Conservation (phyloP, 2,888 invertebrate genomes). For the Plagodis dolabraria region DNA sequence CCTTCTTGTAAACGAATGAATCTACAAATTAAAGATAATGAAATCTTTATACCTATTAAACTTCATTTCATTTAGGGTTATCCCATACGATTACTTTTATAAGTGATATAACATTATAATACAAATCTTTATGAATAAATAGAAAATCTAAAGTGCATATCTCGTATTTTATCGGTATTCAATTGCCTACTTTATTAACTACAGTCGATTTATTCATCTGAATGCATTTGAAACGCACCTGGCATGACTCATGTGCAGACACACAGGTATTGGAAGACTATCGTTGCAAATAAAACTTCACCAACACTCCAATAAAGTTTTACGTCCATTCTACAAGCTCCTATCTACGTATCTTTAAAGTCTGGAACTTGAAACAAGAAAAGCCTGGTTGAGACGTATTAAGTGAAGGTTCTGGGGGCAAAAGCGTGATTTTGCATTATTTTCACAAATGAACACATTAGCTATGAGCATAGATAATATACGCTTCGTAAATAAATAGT, state of each 20-base stretch:
- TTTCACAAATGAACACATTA: no score
- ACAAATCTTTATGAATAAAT: no score
- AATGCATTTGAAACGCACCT: constrained; percentile 18
- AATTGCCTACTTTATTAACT: background rate
- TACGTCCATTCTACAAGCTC: constrained; percentile 33
- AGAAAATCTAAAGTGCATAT: no score
- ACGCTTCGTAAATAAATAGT: no score
- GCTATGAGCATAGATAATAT: no score
- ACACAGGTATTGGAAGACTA: constrained; percentile 22
- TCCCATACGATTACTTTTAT: no score
- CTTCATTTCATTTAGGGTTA: no score
- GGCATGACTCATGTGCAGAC: constrained; percentile 19
- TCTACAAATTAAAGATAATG: no score
- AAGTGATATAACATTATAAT: no score
- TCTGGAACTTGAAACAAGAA: constrained; percentile 21
- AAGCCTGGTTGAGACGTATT: constrained; percentile 23
- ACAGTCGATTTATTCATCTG: background rate
- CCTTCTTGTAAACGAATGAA: no score
- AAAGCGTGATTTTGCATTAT: background rate
- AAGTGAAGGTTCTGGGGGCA: constrained; percentile 10
- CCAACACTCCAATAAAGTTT: constrained; percentile 33
- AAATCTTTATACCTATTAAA: no score
- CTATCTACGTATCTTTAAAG: constrained; percentile 28
- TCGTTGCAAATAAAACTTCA: constrained; percentile 33
- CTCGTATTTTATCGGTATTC: background rate